Percentiles rank a stretch among this genome's conserved stretches.
These are phyloP conservation scores for Antennarius maculatus DNA, from an alignment of 2,797 vertebrate genomes.

Conservation along the genomic window DNA sequence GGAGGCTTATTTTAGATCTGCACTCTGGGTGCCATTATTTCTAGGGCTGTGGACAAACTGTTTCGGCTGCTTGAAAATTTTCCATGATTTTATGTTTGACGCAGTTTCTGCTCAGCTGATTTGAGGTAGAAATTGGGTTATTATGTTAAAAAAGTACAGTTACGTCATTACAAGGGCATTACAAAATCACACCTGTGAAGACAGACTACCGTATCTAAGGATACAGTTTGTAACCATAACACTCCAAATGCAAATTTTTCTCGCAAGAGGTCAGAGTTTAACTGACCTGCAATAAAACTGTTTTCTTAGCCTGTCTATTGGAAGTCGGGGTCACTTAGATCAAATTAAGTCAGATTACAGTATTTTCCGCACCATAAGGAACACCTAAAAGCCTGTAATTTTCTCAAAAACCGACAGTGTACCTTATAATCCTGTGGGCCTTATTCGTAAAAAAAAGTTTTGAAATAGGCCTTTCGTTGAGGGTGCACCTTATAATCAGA, in stretches of 20 bases:
- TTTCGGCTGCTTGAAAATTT: conserved; percentile 20
- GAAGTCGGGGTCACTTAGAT: neutral
- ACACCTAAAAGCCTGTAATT: no score
- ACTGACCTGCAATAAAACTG: neutral
- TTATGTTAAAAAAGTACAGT: neutral
- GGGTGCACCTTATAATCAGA: no score
- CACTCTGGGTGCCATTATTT: conserved; percentile 32
- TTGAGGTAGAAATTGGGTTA: neutral
- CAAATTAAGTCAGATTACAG: no score
- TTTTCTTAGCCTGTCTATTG: neutral
- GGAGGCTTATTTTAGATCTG: conserved; percentile 48
- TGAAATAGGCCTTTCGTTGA: no score
- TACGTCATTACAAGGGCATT: neutral
- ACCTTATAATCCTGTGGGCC: no score
- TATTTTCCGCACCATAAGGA: no score
- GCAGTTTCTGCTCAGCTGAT: neutral
- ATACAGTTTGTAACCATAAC: neutral
- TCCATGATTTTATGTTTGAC: conserved; percentile 13
- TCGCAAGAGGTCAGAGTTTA: neutral
- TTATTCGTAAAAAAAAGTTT: no score
- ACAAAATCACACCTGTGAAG: neutral
- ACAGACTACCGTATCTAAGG: neutral
- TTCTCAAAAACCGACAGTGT: no score
- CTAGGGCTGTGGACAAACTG: conserved; percentile 15
- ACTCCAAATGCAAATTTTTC: neutral